Conservation (phyloP, 2,797 vertebrate species). For the Sebastolobus alascanus region DNA sequence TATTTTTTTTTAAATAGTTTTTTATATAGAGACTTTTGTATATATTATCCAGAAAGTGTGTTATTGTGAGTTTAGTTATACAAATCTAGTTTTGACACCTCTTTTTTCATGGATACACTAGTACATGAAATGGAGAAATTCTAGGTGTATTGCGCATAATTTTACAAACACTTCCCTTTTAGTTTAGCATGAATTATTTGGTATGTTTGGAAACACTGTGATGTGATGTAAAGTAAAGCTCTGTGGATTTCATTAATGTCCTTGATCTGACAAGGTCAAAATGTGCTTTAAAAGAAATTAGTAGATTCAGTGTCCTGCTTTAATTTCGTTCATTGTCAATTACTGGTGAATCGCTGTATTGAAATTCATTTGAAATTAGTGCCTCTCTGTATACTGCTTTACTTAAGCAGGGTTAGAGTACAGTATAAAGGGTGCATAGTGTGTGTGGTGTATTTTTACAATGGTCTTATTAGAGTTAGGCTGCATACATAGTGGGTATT, state of each 20-base stretch:
- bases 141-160: not conserved
- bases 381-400: not conserved
- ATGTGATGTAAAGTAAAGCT: not conserved
- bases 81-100: no score
- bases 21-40: no score
- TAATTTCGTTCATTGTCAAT: not conserved
- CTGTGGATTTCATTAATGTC: not conserved
- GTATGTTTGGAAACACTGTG: not conserved
- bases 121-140: not conserved
- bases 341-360: not conserved
- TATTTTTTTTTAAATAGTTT: no score
- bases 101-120: not conserved
- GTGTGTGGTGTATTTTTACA: conserved; percentile 3
- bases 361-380: not conserved
- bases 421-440: conserved; percentile 5
- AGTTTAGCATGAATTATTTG: not conserved
- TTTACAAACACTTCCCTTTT: not conserved
- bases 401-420: not conserved
- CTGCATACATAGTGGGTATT: not conserved
- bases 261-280: not conserved
- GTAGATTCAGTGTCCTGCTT: not conserved
- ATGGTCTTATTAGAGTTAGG: not conserved
- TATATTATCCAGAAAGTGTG: no score
- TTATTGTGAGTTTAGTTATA: no score
- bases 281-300: not conserved